These are phyloP conservation scores for Petrocephalus schoutedeni DNA, from an alignment of 2,797 vertebrate species.

Conservation along the genomic window DNA sequence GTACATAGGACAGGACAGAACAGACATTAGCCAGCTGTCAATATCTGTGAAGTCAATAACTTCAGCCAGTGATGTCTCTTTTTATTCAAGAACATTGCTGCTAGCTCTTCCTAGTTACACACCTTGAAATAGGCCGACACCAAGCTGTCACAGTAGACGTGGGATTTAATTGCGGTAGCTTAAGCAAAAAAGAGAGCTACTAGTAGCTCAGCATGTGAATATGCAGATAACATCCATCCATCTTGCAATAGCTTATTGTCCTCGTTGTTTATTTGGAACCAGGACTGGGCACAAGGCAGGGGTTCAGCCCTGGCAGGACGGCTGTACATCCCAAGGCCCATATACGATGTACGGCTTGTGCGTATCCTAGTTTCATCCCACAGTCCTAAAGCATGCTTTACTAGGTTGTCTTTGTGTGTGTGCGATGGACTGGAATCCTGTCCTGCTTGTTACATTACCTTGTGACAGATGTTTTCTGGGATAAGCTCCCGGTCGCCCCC, in stretches of 20 bases:
- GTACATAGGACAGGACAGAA: not conserved
- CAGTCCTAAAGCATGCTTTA: not conserved
- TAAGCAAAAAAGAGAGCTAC: not conserved
- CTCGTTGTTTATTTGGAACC: not conserved
- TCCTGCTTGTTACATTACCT: not conserved
- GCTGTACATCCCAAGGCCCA: not conserved
- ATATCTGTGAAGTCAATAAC: not conserved
- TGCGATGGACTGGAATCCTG: not conserved
- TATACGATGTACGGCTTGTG: not conserved
- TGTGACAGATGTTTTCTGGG: not conserved
- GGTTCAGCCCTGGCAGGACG: not conserved
- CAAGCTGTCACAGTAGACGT: not conserved
- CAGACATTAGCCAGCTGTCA: not conserved
- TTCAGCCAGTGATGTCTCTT: not conserved
- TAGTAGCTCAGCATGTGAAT: not conserved
- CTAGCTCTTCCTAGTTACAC: not conserved
- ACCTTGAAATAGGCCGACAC: not conserved
- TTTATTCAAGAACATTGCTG: not conserved
- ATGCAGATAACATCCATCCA: not conserved
- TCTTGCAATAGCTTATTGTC: not conserved
- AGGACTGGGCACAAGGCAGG: not conserved
- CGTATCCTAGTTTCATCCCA: not conserved
- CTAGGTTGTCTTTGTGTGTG: not conserved
- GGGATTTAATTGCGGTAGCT: not conserved
- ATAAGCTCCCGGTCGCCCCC: not conserved